Percentiles rank a stretch among this genome's conserved stretches.
These are phyloP conservation scores for Netelia inedita DNA, from an alignment of 2,888 invertebrate genomes.

Conservation along the genomic window DNA sequence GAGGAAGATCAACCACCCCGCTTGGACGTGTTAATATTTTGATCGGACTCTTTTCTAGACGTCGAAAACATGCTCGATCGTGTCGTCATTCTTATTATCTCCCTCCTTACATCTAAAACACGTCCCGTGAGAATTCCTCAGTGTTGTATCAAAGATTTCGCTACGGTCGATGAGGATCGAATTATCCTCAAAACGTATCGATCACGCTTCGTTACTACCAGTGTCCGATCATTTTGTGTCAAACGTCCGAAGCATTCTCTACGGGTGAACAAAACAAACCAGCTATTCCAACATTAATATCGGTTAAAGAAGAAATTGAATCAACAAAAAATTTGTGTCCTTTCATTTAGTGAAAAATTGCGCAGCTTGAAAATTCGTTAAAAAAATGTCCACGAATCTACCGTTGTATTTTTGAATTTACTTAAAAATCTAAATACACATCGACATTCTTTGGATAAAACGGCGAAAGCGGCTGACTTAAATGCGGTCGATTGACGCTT, in stretches of 20 bases:
- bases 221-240: not conserved
- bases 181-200: not conserved
- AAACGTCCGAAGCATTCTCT: too few relatives aligned
- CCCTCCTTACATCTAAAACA: not conserved
- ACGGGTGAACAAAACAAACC: too few relatives aligned
- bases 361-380: too few relatives aligned
- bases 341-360: too few relatives aligned
- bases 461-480: too few relatives aligned
- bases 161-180: not conserved
- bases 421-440: too few relatives aligned
- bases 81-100: not conserved
- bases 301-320: too few relatives aligned
- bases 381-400: too few relatives aligned
- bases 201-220: not conserved
- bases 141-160: constrained; percentile 1
- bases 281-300: too few relatives aligned
- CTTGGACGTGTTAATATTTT: constrained; percentile 59
- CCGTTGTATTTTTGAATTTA: too few relatives aligned
- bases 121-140: constrained; percentile 3
- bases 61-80: constrained; percentile 14
- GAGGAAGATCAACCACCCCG: not conserved
- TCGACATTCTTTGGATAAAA: too few relatives aligned
- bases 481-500: constrained; percentile 23
- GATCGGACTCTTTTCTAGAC: constrained; percentile 42
- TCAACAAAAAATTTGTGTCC: too few relatives aligned